phyloP scores from a whole-genome alignment of 2,113 vertebrate genomes.

The Semnopithecus entellus region DNA sequence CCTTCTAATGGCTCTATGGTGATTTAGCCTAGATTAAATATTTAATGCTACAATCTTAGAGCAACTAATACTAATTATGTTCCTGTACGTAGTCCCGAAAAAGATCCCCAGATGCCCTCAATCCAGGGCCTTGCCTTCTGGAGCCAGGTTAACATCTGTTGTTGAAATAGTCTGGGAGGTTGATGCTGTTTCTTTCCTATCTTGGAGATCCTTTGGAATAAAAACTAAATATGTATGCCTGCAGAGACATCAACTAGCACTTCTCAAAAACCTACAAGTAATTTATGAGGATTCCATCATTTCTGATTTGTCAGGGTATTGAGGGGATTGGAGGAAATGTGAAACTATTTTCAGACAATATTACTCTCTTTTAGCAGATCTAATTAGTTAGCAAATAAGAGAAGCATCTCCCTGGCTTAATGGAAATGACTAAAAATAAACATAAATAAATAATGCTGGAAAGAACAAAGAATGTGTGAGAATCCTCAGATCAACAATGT shows the following conservation, averaged over 20 bases:
- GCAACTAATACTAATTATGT: not conserved
- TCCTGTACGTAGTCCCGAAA: not conserved
- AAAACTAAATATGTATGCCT: not conserved
- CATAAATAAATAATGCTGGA: not conserved
- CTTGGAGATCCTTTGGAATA: constrained; percentile 1
- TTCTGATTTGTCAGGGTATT: not conserved
- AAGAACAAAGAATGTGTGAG: not conserved
- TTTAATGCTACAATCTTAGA: constrained; percentile 16
- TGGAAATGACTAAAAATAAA: constrained; percentile 32
- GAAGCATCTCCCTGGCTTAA: not conserved
- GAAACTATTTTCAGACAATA: not conserved
- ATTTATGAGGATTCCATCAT: not conserved
- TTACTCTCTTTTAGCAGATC: not conserved
- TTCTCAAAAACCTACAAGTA: not conserved
- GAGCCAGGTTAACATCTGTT: not conserved
- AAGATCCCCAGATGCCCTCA: not conserved
- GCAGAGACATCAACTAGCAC: not conserved
- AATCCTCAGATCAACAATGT: constrained; percentile 19
- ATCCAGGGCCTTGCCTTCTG: not conserved
- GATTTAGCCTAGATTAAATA: constrained; percentile 16
- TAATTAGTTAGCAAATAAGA: constrained; percentile 21
- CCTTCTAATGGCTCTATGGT: constrained; percentile 38
- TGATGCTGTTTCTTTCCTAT: not conserved
- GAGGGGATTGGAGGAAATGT: not conserved
- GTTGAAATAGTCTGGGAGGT: not conserved